Base-by-base conservation (phyloP, 1,140 invertebrate genomes). In the Venturia canescens region DNA sequence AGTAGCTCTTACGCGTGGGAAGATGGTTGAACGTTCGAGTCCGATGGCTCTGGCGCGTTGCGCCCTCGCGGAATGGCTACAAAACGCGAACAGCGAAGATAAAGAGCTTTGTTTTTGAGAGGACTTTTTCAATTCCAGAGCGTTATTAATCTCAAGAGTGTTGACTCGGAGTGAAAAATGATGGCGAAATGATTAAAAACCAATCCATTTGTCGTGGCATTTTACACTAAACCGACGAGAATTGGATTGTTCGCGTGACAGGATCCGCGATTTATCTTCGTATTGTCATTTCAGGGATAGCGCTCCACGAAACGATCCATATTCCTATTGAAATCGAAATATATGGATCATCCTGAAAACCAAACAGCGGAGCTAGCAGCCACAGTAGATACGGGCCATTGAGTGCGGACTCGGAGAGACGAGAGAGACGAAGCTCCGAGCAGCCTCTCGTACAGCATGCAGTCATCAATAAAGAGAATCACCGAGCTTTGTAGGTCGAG, bases 351-450 rank as follows among this genome's bases (percentile, higher is more conserved):
- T 21, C 29, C 53, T 63, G 74, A 27, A 66, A 66, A 27, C 50
- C 29, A 76, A 76, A 63, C 53, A 76, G 53, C 74, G 74, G 50
- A 76, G 74, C 13, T n/a, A 76, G 44, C 71, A 57, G 53, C 53
- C 16, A 57, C 53, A 57, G 53, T 76, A 63, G 53, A 63, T 76
- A 76, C 27, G 48, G 29, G 15, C 53, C 50, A 76, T 76, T 31
- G 74, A 76, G 29, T 76, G 53, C 53, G 23, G 70, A n/a, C 71
- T 18, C 26, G 31, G 11, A 75, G 71, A 75, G 16, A 66, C 11
- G 60, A 27, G 60, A 66, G 26, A 27, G 13, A 27, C 23, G 60
- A 63, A 53, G 11, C 13, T 53, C 15, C 44, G n/a, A 15, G 21
- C 48, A 15, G 21, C 48, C 6, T 29, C 27, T 1, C 48, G 57